Conservation (phyloP, 2,797 vertebrate species). For the Eurystomus glaucurus region DNA sequence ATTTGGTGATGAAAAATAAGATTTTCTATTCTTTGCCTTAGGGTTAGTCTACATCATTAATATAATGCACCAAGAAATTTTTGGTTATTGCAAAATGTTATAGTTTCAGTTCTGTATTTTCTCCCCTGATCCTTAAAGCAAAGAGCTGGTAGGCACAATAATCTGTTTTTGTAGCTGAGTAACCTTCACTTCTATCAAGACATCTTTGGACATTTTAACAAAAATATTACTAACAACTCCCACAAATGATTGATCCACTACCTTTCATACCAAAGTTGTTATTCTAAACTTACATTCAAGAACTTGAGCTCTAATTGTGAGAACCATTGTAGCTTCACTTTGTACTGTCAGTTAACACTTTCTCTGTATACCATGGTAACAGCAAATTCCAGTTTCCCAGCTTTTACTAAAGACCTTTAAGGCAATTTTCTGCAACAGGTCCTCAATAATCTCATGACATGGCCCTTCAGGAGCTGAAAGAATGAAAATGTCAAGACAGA, state of each 20-base stretch:
- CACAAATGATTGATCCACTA: not conserved
- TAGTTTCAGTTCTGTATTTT: slow-evolving; percentile 2
- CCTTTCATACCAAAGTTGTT: slow-evolving; percentile 72
- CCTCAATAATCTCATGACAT: slow-evolving; percentile 65
- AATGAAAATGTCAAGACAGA: slow-evolving; percentile 41
- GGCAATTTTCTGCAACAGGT: slow-evolving; percentile 67
- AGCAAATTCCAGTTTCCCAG: slow-evolving; percentile 36
- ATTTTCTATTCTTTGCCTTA: not conserved
- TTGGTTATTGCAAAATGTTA: slow-evolving; percentile 42
- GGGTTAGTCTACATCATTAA: not conserved
- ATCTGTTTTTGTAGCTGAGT: not conserved
- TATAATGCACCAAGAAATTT: not conserved
- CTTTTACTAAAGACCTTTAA: slow-evolving; percentile 69
- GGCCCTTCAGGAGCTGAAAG: slow-evolving; percentile 45
- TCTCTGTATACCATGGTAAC: slow-evolving; percentile 21
- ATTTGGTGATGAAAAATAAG: not conserved
- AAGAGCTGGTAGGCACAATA: slow-evolving; percentile 17
- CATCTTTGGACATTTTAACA: slow-evolving; percentile 9
- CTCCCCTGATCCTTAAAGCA: slow-evolving; percentile 30
- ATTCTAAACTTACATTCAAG: slow-evolving; percentile 80
- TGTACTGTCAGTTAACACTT: slow-evolving; percentile 46
- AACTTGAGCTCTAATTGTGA: slow-evolving; percentile 74
- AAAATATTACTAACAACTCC: not conserved
- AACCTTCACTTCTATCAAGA: slow-evolving; percentile 11
- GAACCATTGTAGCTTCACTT: slow-evolving; percentile 77